These are phyloP conservation scores for Amblyjoppa proteus DNA, from an alignment of 2,888 invertebrate genomes.

Conservation along the genomic window DNA sequence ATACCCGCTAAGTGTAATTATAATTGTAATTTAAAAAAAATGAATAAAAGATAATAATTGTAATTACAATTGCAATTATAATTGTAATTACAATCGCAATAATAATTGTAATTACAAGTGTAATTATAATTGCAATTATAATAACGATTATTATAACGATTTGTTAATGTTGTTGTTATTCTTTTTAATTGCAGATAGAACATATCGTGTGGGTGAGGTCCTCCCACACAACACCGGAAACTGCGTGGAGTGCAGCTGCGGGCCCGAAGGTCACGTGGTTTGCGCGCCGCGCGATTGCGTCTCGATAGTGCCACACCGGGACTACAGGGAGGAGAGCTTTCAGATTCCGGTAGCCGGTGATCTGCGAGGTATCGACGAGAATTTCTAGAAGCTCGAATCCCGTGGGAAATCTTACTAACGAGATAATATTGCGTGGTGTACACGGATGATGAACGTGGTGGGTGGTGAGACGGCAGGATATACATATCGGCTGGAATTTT, in stretches of 20 bases:
- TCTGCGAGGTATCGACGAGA: slow-evolving; percentile 79
- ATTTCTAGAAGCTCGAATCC: slow-evolving; percentile 74
- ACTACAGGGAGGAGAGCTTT: slow-evolving; percentile 62
- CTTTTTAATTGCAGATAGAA: slow-evolving; percentile 85
- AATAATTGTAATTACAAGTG: not conserved
- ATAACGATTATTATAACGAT: not conserved
- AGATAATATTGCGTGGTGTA: slow-evolving; percentile 34
- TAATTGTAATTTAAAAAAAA: not conserved
- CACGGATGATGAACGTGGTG: slow-evolving; percentile 28
- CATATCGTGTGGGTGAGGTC: slow-evolving; percentile 88
- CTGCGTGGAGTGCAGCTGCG: slow-evolving; percentile 90
- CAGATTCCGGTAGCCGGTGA: slow-evolving; percentile 78
- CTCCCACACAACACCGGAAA: slow-evolving; percentile 90
- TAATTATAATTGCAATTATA: not conserved
- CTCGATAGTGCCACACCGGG: slow-evolving; percentile 75
- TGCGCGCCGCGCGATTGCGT: slow-evolving; percentile 82
- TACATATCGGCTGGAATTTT: slow-evolving; percentile 40
- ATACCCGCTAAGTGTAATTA: not conserved
- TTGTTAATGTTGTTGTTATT: not conserved
- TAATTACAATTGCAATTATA: not conserved
- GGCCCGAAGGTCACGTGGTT: slow-evolving; percentile 85
- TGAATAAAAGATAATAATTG: too few relatives aligned
- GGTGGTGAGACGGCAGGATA: slow-evolving; percentile 6
- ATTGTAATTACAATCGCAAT: not conserved
- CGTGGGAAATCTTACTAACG: slow-evolving; percentile 62